phyloP scores from a whole-genome alignment of 2,888 invertebrate species.

The Alsophila aescularia region DNA sequence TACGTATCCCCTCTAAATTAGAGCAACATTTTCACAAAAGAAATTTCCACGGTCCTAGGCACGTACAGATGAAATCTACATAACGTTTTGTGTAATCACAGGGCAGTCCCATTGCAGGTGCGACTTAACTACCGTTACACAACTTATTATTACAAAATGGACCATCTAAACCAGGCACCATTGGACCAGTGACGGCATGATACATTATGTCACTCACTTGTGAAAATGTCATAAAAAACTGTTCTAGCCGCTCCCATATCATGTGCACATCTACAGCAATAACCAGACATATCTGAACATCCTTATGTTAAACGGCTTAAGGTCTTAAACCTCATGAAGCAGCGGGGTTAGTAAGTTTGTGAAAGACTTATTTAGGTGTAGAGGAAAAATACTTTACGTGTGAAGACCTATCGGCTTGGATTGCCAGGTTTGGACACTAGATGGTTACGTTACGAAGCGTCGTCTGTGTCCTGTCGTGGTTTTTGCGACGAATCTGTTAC shows the following conservation, averaged over 20 bases:
- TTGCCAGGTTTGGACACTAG: conserved; percentile 8
- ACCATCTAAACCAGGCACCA: conserved; percentile 27
- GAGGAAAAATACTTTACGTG: conserved; percentile 35
- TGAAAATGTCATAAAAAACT: conserved; percentile 62
- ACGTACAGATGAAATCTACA: neutral
- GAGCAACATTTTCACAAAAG: too few species aligned
- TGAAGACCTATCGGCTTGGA: conserved; percentile 14
- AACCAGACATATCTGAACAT: neutral
- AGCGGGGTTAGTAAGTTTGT: neutral
- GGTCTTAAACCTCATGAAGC: conserved; percentile 1
- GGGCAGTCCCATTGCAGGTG: conserved; percentile 25
- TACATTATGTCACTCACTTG: conserved; percentile 55
- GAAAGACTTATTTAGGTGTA: conserved; percentile 23
- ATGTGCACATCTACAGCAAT: conserved; percentile 23
- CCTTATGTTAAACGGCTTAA: conserved; percentile 7
- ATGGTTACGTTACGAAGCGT: conserved; percentile 7
- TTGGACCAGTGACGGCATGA: conserved; percentile 19
- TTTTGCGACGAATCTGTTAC: conserved; percentile 11
- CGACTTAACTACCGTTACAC: conserved; percentile 24
- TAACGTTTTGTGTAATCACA: conserved; percentile 18
- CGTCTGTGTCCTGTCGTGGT: neutral
- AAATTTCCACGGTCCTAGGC: neutral
- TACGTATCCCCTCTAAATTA: too few species aligned
- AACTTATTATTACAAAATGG: conserved; percentile 33
- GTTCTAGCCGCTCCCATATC: conserved; percentile 30